These are phyloP conservation scores for Sebastes fasciatus DNA, from an alignment of 2,113 vertebrate genomes.

Conservation along the genomic window DNA sequence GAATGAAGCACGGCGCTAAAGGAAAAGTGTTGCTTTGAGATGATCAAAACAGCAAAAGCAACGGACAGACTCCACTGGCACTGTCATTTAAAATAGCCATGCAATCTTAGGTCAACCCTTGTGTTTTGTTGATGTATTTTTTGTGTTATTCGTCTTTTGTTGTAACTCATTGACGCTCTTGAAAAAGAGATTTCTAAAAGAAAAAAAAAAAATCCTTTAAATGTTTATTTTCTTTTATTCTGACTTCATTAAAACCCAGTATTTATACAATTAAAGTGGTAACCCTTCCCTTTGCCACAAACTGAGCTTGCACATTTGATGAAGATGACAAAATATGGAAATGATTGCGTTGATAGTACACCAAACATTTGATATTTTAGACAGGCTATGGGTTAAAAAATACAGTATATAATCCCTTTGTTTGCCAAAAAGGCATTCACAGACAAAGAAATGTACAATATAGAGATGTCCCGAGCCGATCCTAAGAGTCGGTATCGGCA, in stretches of 20 bases:
- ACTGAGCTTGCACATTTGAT: not conserved
- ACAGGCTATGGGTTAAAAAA: not conserved
- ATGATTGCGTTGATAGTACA: not conserved
- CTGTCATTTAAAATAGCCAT: not conserved
- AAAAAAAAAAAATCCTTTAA: not conserved
- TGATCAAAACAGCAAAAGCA: not conserved
- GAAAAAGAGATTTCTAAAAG: constrained; percentile 1
- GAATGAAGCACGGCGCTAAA: constrained; percentile 11
- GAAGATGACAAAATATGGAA: not conserved
- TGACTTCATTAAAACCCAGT: no score
- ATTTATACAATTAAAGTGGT: not conserved
- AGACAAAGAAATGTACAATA: not conserved
- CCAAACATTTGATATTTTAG: not conserved
- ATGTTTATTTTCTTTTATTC: not conserved
- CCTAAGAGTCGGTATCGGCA: not conserved
- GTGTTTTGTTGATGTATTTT: not conserved
- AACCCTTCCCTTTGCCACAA: not conserved
- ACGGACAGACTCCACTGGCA: not conserved
- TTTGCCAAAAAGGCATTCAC: no score
- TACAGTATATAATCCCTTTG: not conserved
- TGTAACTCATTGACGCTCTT: not conserved
- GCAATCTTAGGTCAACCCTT: not conserved
- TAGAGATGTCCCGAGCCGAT: not conserved
- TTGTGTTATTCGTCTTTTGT: not conserved
- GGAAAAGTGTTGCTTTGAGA: not conserved